These are phyloP conservation scores for Porites lutea DNA, from an alignment of 64 coral and sea anemone species.

Conservation along the genomic window DNA sequence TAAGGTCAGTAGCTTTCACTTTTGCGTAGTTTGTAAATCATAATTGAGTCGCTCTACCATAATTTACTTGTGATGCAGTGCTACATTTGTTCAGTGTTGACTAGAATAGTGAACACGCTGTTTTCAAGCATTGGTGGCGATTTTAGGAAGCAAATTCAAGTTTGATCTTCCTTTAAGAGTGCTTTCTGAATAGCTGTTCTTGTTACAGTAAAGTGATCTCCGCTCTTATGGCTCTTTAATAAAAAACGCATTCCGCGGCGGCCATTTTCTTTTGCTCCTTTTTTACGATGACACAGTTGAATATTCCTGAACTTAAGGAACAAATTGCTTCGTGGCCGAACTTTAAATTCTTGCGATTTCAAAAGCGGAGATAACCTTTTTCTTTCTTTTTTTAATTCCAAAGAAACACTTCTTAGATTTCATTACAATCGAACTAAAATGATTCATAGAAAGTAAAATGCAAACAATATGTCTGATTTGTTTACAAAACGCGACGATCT, in stretches of 20 bases:
- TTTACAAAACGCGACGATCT: conserved; percentile 40
- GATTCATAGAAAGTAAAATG: conserved; percentile 15
- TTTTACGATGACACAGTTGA: neutral
- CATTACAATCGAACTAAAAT: neutral
- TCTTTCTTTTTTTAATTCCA: neutral
- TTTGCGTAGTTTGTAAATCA: neutral
- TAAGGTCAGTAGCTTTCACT: neutral
- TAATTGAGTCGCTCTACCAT: neutral
- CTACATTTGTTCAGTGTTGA: neutral
- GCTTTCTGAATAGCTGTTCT: too few species aligned
- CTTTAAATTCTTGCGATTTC: neutral
- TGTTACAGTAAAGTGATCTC: too few species aligned
- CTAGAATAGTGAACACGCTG: neutral
- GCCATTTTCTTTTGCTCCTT: too few species aligned
- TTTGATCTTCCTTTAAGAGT: neutral
- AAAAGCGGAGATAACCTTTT: neutral
- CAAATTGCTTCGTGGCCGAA: neutral
- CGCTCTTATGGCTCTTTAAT: too few species aligned
- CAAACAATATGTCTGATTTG: conserved; percentile 12
- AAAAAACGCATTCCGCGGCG: too few species aligned
- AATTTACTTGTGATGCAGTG: neutral
- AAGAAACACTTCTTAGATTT: neutral
- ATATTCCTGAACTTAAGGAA: neutral
- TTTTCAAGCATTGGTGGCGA: neutral
- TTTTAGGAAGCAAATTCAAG: neutral